Percentiles rank a stretch among this genome's conserved stretches.
phyloP scores from a whole-genome alignment of 2,797 vertebrate genomes.

The Myripristis jacobus region DNA sequence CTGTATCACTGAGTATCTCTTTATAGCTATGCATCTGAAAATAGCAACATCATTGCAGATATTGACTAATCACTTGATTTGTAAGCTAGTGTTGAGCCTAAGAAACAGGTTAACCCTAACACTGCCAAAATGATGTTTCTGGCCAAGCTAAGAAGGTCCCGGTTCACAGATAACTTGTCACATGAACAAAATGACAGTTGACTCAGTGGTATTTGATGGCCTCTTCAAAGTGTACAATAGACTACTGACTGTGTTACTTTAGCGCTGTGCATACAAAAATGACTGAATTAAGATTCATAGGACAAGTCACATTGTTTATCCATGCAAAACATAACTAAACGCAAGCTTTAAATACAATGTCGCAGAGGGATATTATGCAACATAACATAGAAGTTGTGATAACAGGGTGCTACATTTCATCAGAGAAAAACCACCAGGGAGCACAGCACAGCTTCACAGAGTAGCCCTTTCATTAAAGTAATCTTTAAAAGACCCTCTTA shows the following conservation, averaged over 20 bases:
- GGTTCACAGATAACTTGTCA: not conserved
- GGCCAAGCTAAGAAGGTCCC: not conserved
- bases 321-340: constrained; percentile 14
- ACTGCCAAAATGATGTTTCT: not conserved
- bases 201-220: not conserved
- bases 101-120: not conserved
- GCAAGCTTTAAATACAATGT: constrained; percentile 20
- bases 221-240: not conserved
- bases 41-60: not conserved
- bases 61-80: not conserved
- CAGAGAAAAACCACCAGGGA: constrained; percentile 20
- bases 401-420: constrained; percentile 35
- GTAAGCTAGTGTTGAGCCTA: not conserved
- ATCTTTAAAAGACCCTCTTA: constrained; percentile 22
- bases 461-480: not conserved
- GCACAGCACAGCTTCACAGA: not conserved
- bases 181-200: constrained; percentile 5
- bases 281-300: constrained; percentile 24
- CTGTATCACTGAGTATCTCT: not conserved
- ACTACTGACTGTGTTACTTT: constrained; percentile 2
- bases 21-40: not conserved
- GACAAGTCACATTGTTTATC: not conserved
- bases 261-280: constrained; percentile 13
- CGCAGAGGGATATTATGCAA: constrained; percentile 37
- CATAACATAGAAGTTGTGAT: constrained; percentile 23